These are phyloP conservation scores for Chaetoderma sp. DNA, from an alignment of 2,888 invertebrate species.

Conservation along the genomic window DNA sequence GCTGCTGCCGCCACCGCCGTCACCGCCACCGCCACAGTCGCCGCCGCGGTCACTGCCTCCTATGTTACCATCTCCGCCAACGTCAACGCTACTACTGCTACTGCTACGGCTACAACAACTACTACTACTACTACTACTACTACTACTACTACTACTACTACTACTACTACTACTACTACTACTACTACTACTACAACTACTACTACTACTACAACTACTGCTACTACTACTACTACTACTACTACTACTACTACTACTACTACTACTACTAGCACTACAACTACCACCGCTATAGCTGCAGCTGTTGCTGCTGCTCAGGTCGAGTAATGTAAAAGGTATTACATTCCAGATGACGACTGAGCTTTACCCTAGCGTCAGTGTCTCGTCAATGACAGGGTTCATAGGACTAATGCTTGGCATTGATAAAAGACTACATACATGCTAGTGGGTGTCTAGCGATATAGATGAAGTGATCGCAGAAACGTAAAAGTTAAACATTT, in stretches of 20 bases:
- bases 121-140: neutral
- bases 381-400: no score
- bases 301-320: neutral
- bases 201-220: neutral
- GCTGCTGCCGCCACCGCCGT: neutral
- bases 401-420: no score
- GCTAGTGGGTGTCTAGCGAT: no score
- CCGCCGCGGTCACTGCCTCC: neutral
- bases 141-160: neutral
- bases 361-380: no score
- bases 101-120: neutral
- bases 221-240: constrained; percentile 2
- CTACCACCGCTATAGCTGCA: neutral
- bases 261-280: constrained; percentile 4
- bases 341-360: no score
- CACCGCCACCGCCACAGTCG: neutral
- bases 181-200: neutral
- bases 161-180: neutral
- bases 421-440: no score
- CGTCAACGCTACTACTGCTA: neutral
- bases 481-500: no score
- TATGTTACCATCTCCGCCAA: neutral
- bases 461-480: no score
- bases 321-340: no score
- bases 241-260: constrained; percentile 6